A percentile compares a stretch with the other conserved stretches of the same genome.
Evolutionary conservation across 2,888 invertebrate genomes (phyloP).

Genomic region (Frankliniella fusca): DNA sequence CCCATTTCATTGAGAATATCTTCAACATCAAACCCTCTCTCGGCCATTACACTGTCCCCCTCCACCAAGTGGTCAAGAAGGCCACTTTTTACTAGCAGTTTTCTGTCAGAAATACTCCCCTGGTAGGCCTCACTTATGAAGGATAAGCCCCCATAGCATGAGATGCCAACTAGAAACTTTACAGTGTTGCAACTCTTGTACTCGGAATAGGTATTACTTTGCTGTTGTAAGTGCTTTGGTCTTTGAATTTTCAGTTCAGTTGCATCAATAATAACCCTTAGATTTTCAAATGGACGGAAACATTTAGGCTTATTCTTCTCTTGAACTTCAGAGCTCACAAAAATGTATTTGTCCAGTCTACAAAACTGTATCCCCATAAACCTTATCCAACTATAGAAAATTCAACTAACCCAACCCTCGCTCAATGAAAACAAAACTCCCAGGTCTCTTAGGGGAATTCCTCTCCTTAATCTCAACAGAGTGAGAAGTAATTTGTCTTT

Average conservation of each 20-base stretch:
- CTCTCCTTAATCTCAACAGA: neutral
- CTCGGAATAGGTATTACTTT: slow-evolving; percentile 8
- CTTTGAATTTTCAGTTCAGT: slow-evolving; percentile 22
- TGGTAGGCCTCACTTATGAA: slow-evolving; percentile 22
- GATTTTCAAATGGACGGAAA: neutral
- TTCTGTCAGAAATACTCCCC: slow-evolving; percentile 24
- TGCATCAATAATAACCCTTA: slow-evolving; percentile 26
- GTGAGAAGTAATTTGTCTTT: neutral
- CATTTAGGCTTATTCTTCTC: neutral
- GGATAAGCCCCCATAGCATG: slow-evolving; percentile 8
- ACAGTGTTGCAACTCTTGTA: slow-evolving; percentile 22
- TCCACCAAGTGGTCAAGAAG: neutral
- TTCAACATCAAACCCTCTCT: slow-evolving; percentile 28
- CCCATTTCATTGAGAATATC: slow-evolving; percentile 4
- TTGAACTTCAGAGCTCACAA: neutral
- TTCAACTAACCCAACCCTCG: too few species aligned
- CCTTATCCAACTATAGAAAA: too few species aligned
- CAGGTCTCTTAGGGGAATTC: neutral
- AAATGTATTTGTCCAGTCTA: neutral
- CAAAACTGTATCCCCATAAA: neutral
- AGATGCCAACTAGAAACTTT: slow-evolving; percentile 16
- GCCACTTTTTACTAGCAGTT: neutral
- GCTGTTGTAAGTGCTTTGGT: neutral
- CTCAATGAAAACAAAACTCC: neutral
- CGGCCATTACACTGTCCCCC: slow-evolving; percentile 27